A percentile compares a stretch with the other conserved stretches of the same genome.
These are phyloP conservation scores for Hemicrepidius hirtus DNA, from an alignment of 2,888 invertebrate species.

Conservation along the genomic window DNA sequence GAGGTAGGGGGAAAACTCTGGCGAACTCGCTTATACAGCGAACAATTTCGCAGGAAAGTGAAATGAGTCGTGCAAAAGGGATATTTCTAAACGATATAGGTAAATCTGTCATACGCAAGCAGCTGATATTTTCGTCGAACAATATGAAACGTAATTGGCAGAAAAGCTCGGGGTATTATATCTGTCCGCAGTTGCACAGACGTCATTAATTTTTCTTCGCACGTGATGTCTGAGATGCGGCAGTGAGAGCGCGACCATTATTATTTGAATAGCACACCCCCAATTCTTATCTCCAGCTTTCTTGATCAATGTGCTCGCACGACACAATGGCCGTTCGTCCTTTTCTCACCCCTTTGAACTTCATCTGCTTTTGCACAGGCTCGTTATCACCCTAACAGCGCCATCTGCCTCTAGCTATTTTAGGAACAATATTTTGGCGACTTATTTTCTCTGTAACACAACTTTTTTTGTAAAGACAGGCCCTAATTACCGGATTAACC, in stretches of 20 bases:
- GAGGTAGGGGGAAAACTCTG: no score
- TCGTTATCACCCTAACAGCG: conserved; percentile 36
- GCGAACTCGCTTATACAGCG: conserved; percentile 14
- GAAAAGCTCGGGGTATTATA: conserved; percentile 42
- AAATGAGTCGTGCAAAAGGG: conserved; percentile 33
- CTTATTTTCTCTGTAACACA: conserved; percentile 23
- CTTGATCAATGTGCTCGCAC: conserved; percentile 55
- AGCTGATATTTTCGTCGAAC: conserved; percentile 46
- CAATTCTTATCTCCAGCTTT: conserved; percentile 53
- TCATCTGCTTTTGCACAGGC: conserved; percentile 30
- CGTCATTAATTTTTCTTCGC: conserved; percentile 62
- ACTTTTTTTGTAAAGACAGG: conserved; percentile 7
- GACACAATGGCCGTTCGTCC: conserved; percentile 49
- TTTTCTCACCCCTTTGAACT: conserved; percentile 45
- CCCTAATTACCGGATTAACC: conserved; percentile 13
- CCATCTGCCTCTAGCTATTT: conserved; percentile 42
- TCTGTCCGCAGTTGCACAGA: conserved; percentile 49
- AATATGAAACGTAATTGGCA: conserved; percentile 45
- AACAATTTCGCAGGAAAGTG: conserved; percentile 18
- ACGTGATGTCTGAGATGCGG: conserved; percentile 54
- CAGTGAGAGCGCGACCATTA: conserved; percentile 53
- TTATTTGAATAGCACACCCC: conserved; percentile 58
- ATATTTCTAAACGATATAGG: conserved; percentile 44
- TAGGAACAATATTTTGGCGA: conserved; percentile 26
- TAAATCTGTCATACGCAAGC: conserved; percentile 47